These are phyloP conservation scores for Neosilurus hyrtlii DNA, from an alignment of 2,797 vertebrate genomes.

Conservation along the genomic window DNA sequence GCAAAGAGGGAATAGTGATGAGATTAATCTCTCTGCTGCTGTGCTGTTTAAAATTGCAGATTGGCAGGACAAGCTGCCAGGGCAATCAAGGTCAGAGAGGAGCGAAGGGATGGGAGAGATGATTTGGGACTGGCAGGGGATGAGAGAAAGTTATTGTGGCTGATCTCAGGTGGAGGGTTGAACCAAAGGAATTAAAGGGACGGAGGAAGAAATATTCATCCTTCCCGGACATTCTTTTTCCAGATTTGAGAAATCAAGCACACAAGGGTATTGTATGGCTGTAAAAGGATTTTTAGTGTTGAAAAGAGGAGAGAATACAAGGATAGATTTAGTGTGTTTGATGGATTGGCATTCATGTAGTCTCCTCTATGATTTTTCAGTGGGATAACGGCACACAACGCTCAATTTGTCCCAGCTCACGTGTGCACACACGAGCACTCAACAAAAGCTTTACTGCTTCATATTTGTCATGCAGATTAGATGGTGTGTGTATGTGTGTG, in stretches of 20 bases:
- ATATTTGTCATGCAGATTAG: conserved; percentile 16
- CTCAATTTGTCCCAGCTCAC: background rate
- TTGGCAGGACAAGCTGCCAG: conserved; percentile 33
- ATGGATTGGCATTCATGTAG: background rate
- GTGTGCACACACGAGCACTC: background rate
- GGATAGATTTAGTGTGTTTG: background rate
- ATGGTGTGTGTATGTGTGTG: conserved; percentile 2
- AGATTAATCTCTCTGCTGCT: conserved; percentile 38
- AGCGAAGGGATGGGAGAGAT: conserved; percentile 40
- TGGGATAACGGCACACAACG: background rate
- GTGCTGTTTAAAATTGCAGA: conserved; percentile 35
- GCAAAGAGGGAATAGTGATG: conserved; percentile 38
- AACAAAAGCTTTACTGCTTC: background rate
- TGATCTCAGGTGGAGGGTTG: background rate
- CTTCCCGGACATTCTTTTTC: background rate
- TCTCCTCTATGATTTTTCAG: background rate
- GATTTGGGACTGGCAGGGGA: conserved; percentile 47
- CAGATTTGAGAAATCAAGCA: background rate
- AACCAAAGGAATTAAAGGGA: conserved; percentile 15
- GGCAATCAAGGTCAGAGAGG: conserved; percentile 30
- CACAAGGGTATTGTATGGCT: background rate
- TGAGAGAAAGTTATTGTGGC: conserved; percentile 47
- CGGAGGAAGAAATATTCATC: conserved; percentile 1
- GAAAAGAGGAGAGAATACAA: background rate
- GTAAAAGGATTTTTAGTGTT: background rate